phyloP scores from a whole-genome alignment of 2,888 invertebrate genomes.

The Limnephilus auricula region DNA sequence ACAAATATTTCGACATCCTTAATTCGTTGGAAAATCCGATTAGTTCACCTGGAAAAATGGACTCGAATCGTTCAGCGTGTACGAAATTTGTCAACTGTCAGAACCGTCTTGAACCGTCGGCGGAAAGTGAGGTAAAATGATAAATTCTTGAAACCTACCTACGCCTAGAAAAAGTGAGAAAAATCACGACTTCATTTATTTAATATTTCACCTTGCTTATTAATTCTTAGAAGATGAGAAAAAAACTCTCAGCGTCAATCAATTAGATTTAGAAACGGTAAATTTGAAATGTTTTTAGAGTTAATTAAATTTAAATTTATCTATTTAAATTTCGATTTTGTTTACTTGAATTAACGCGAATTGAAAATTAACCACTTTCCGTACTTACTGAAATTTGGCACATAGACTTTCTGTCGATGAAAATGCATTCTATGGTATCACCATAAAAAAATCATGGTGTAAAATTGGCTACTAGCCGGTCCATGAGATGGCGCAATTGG shows the following conservation, averaged over 20 bases:
- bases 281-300: not conserved
- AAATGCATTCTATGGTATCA: too few relatives aligned
- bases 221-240: not conserved
- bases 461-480: too few relatives aligned
- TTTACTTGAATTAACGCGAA: too few relatives aligned
- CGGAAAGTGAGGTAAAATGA: conserved; percentile 13
- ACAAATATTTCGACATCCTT: conserved; percentile 32
- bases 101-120: conserved; percentile 13
- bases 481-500: too few relatives aligned
- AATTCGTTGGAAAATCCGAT: conserved; percentile 16
- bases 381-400: too few relatives aligned
- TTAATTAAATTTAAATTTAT: too few relatives aligned
- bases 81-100: conserved; percentile 44
- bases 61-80: not conserved
- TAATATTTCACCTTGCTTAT: not conserved
- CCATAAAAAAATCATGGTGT: too few relatives aligned
- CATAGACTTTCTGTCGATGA: too few relatives aligned
- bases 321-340: too few relatives aligned
- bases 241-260: not conserved
- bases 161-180: conserved; percentile 7
- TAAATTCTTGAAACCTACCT: conserved; percentile 1
- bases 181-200: not conserved
- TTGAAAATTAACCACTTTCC: too few relatives aligned
- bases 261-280: not conserved
- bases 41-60: conserved; percentile 42